Percentiles rank a stretch among this genome's conserved stretches.
phyloP scores from a whole-genome alignment of 2,888 invertebrate species.

The Belgica antarctica region DNA sequence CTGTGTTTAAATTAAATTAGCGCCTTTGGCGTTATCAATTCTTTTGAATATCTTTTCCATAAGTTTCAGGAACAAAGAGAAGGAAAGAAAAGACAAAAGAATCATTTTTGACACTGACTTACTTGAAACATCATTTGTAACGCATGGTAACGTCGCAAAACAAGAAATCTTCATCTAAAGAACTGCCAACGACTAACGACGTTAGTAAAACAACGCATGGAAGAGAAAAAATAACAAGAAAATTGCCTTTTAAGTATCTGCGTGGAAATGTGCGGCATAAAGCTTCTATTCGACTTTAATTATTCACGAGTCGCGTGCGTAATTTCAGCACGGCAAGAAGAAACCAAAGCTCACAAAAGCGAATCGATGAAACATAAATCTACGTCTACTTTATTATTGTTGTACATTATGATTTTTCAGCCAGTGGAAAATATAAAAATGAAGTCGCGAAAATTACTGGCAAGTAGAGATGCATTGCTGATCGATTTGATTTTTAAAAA shows the following conservation, averaged over 20 bases:
- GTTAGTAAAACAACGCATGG: neutral
- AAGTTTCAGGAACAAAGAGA: neutral
- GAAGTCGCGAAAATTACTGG: too few species aligned
- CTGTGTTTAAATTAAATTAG: neutral
- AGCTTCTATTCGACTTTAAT: slow-evolving; percentile 39
- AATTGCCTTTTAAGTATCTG: slow-evolving; percentile 6
- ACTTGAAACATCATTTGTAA: slow-evolving; percentile 14
- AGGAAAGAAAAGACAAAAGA: neutral
- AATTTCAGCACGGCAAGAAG: slow-evolving; percentile 19
- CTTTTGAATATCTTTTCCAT: neutral
- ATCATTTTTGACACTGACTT: neutral
- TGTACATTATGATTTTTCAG: slow-evolving; percentile 2
- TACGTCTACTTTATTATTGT: neutral
- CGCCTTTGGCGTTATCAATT: neutral
- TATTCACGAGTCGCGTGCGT: slow-evolving; percentile 43
- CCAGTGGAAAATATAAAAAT: slow-evolving; percentile 4
- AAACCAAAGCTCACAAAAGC: neutral
- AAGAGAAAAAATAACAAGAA: neutral
- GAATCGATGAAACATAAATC: neutral
- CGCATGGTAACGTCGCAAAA: neutral
- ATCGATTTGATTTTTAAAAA: too few species aligned
- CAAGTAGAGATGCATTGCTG: too few species aligned
- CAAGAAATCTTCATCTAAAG: neutral
- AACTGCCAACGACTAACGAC: slow-evolving; percentile 4
- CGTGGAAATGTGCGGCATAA: neutral